Conservation (phyloP, 2,797 vertebrate species). For the Fistularia tabacaria region DNA sequence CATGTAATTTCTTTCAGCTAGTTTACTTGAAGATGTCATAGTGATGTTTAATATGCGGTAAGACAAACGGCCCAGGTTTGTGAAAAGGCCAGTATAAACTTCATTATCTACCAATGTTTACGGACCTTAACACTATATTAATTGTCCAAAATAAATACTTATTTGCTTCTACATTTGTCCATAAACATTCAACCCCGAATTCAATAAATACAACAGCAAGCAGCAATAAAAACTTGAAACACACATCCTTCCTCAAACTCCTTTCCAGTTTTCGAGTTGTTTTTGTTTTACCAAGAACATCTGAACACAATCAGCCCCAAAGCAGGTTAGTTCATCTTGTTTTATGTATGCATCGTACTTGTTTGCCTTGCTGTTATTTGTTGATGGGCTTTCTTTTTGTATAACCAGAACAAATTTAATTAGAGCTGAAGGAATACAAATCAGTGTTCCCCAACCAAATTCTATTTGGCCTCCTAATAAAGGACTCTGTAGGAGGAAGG, state of each 20-base stretch:
- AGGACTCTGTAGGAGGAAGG: constrained; percentile 41
- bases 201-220: too few species aligned
- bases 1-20: too few species aligned
- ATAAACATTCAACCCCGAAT: too few species aligned
- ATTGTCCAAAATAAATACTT: too few species aligned
- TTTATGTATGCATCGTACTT: constrained; percentile 48
- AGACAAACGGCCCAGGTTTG: too few species aligned
- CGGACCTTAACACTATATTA: too few species aligned
- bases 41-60: too few species aligned
- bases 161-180: too few species aligned
- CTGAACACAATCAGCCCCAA: constrained; percentile 48
- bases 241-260: constrained; percentile 23
- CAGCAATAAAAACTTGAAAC: too few species aligned
- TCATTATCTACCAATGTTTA: too few species aligned
- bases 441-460: constrained; percentile 57
- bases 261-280: constrained; percentile 27
- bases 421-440: constrained; percentile 67
- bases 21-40: too few species aligned
- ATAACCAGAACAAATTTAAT: constrained; percentile 70
- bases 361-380: constrained; percentile 63
- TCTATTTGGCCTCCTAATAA: constrained; percentile 60
- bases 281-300: constrained; percentile 43
- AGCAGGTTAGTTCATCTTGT: constrained; percentile 49
- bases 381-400: constrained; percentile 66
- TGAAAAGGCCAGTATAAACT: too few species aligned